Conservation (phyloP, 2,888 invertebrate genomes). For the Sarcophaga rosellei region DNA sequence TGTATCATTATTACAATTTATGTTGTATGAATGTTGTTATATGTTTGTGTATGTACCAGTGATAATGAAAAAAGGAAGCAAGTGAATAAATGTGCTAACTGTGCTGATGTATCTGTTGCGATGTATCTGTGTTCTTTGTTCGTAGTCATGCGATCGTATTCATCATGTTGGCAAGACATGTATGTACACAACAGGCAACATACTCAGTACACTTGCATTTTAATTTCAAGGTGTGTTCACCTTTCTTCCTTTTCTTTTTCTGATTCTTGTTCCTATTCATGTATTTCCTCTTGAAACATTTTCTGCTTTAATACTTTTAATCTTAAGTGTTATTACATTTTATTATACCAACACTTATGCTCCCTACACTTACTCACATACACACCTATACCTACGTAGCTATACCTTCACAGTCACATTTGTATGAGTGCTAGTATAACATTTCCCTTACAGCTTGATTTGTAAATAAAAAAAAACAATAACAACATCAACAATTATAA, state of each 20-base stretch:
- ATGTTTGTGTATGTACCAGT: background rate
- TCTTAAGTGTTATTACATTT: slow-evolving; percentile 58
- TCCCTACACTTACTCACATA: background rate
- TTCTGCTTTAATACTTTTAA: slow-evolving; percentile 54
- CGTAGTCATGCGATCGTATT: slow-evolving; percentile 20
- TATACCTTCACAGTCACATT: background rate
- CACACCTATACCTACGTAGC: background rate
- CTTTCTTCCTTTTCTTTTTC: background rate
- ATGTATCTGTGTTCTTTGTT: slow-evolving; percentile 28
- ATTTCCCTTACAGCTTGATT: slow-evolving; percentile 33
- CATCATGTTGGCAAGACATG: background rate
- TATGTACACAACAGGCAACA: background rate
- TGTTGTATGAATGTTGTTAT: background rate
- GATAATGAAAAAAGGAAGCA: slow-evolving; percentile 18
- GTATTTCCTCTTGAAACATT: slow-evolving; percentile 26
- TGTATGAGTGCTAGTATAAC: slow-evolving; percentile 6
- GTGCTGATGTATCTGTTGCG: background rate
- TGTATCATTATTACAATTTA: background rate
- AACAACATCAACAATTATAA: background rate
- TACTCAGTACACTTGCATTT: slow-evolving; percentile 29
- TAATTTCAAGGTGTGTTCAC: slow-evolving; percentile 2
- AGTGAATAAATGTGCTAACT: background rate
- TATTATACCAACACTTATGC: slow-evolving; percentile 7
- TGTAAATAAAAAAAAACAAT: background rate
- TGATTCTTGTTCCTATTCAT: background rate